These are phyloP conservation scores for Epinephelus coioides DNA, from an alignment of 2,797 vertebrate genomes.

Conservation along the genomic window DNA sequence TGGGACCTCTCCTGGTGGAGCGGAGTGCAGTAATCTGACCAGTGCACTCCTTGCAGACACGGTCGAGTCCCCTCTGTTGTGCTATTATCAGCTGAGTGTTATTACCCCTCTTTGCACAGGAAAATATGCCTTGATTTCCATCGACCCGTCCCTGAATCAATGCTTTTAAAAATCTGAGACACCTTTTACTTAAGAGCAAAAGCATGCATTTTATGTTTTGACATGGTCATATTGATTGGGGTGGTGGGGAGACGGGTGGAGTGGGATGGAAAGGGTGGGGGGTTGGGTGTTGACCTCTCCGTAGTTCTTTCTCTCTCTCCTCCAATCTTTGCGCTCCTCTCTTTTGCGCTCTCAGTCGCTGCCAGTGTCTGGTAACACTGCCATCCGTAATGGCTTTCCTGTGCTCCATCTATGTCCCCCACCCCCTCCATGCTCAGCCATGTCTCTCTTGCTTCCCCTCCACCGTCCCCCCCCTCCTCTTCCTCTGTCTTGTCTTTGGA, in stretches of 20 bases:
- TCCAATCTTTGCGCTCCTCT: constrained; percentile 76
- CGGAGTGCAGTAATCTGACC: constrained; percentile 81
- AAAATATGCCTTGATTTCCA: constrained; percentile 92
- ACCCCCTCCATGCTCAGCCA: constrained; percentile 52
- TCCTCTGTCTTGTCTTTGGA: constrained; percentile 69
- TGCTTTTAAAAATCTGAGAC: constrained; percentile 99
- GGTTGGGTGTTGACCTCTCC: constrained; percentile 74
- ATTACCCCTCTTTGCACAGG: constrained; percentile 92
- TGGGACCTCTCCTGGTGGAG: constrained; percentile 79
- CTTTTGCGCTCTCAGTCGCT: constrained; percentile 79
- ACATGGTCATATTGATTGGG: constrained; percentile 96
- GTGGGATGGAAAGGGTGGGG: constrained; percentile 62
- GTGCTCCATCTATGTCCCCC: constrained; percentile 72
- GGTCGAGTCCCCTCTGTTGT: constrained; percentile 85
- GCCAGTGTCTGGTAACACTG: constrained; percentile 90
- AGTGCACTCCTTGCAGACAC: constrained; percentile 76
- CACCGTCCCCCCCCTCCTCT: constrained; percentile 23
- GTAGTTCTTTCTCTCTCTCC: constrained; percentile 55
- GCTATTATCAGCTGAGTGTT: constrained; percentile 91
- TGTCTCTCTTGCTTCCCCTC: constrained; percentile 49
- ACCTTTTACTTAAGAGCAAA: constrained; percentile 99
- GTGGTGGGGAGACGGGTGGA: constrained; percentile 71
- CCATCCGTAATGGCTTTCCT: constrained; percentile 96
- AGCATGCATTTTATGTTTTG: constrained; percentile 99
- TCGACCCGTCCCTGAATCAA: constrained; percentile 94